Evolutionary conservation across 37 sponge, comb jelly and placozoan genomes (phyloP).

Genomic region (Chondrosia reniformis): DNA sequence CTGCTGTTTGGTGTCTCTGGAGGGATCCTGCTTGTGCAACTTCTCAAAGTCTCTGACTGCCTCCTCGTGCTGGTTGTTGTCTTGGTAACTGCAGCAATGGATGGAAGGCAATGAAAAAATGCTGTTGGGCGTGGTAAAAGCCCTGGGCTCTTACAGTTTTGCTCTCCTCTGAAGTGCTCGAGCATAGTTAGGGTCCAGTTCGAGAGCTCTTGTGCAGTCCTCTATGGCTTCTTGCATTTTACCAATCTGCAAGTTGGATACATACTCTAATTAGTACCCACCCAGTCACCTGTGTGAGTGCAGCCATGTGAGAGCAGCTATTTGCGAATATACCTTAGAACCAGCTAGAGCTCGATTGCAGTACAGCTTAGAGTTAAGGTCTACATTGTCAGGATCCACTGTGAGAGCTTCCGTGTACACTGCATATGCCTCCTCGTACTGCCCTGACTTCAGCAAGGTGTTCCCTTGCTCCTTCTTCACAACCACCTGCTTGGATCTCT

Average conservation of each 20-base stretch:
- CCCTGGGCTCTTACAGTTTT: constrained; percentile 70
- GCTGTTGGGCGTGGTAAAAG: too few relatives aligned
- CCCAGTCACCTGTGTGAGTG: not conserved
- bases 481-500: constrained; percentile 78
- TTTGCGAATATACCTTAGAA: constrained; percentile 60
- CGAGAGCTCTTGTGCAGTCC: constrained; percentile 84
- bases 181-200: constrained; percentile 78
- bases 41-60: constrained; percentile 93
- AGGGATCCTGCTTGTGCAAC: not conserved
- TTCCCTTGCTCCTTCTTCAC: constrained; percentile 91
- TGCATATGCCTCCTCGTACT: constrained; percentile 57
- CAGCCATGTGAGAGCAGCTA: not conserved
- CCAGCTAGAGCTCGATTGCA: constrained; percentile 86
- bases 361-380: constrained; percentile 90
- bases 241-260: constrained; percentile 42
- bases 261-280: not conserved
- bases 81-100: constrained; percentile 90
- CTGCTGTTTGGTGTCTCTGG: constrained; percentile 33
- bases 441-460: constrained; percentile 46
- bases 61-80: constrained; percentile 82
- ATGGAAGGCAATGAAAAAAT: too few relatives aligned
- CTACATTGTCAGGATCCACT: constrained; percentile 78
- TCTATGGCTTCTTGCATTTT: constrained; percentile 56
- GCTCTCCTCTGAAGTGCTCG: constrained; percentile 89
- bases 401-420: constrained; percentile 83